phyloP scores from a whole-genome alignment of 2,888 invertebrate genomes.

The Rhamphomyia laevipes region DNA sequence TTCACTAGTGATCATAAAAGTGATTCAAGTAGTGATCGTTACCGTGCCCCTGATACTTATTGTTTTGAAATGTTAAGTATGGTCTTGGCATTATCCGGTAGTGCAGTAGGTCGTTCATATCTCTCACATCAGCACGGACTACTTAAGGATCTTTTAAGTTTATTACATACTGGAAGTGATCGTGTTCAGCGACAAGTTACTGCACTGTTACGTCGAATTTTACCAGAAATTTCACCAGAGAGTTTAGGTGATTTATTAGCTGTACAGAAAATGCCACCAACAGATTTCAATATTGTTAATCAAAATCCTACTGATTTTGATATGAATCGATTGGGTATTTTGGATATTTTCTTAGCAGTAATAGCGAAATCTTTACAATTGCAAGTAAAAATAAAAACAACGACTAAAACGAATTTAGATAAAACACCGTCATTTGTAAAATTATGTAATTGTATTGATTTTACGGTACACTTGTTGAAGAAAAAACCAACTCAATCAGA shows the following conservation, averaged over 20 bases:
- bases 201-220: conserved; percentile 70
- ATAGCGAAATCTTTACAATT: conserved; percentile 84
- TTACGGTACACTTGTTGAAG: conserved; percentile 31
- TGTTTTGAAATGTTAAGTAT: conserved; percentile 96
- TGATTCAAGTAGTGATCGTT: conserved; percentile 26
- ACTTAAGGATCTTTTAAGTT: conserved; percentile 68
- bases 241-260: conserved; percentile 67
- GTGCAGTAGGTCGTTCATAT: conserved; percentile 79
- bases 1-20: conserved; percentile 28
- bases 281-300: conserved; percentile 63
- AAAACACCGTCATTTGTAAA: conserved; percentile 39
- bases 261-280: conserved; percentile 56
- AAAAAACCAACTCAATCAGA: not conserved
- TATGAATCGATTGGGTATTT: conserved; percentile 55
- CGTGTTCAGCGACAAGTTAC: conserved; percentile 87
- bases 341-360: conserved; percentile 83
- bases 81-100: conserved; percentile 85
- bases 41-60: conserved; percentile 62
- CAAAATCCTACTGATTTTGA: conserved; percentile 34
- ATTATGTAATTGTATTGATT: conserved; percentile 32
- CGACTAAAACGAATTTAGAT: conserved; percentile 40
- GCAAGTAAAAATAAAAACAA: conserved; percentile 60
- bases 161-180: conserved; percentile 89
- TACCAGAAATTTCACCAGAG: conserved; percentile 81
- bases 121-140: conserved; percentile 80